Evolutionary conservation across 1,140 invertebrate genomes (phyloP).

Genomic region (Zaprionus capensis): DNA sequence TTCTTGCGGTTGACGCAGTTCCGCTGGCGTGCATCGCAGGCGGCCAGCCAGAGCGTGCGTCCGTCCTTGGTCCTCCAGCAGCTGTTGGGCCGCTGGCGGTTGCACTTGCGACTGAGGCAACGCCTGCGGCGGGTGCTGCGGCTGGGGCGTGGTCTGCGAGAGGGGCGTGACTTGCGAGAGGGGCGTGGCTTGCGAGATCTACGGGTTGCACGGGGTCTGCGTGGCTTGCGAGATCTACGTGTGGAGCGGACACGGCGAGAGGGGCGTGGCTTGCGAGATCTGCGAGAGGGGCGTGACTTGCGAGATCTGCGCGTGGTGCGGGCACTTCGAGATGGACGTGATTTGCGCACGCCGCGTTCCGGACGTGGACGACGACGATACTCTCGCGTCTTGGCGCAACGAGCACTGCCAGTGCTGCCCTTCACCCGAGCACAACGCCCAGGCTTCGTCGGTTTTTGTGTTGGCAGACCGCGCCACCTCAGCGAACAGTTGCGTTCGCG

Average conservation of each 20-base stretch:
- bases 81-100: constrained; percentile 38
- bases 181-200: no score
- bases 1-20: constrained; percentile 39
- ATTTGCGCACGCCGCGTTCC: no score
- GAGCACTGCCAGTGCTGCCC: constrained; percentile 21
- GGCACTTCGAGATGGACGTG: not conserved
- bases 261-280: not conserved
- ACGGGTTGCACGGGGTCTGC: not conserved
- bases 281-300: not conserved
- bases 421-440: constrained; percentile 36
- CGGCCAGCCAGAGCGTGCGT: constrained; percentile 29
- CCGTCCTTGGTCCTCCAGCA: constrained; percentile 35
- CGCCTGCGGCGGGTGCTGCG: not conserved
- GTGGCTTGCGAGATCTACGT: not conserved
- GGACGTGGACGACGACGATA: not conserved
- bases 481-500: constrained; percentile 59
- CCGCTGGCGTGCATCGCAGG: constrained; percentile 33
- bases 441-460: constrained; percentile 3
- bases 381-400: constrained; percentile 12
- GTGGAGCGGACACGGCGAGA: not conserved
- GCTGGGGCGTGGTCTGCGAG: not conserved
- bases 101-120: constrained; percentile 38
- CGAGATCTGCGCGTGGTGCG: not conserved
- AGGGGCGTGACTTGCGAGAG: not conserved
- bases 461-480: constrained; percentile 26